These are phyloP conservation scores for Seira musarum DNA, from an alignment of 2,888 invertebrate genomes.

Conservation along the genomic window DNA sequence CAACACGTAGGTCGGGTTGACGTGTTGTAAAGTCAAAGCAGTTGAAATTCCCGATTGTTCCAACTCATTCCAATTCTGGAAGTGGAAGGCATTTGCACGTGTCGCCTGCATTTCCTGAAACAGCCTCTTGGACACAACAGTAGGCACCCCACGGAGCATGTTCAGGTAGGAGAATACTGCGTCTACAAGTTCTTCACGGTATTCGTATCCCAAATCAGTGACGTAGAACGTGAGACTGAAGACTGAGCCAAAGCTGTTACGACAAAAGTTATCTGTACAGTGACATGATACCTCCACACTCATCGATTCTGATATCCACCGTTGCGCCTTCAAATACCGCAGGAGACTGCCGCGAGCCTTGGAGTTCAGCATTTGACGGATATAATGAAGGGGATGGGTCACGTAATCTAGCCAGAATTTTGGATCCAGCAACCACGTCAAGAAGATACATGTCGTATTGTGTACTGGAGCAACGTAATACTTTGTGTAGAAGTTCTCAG, in stretches of 20 bases:
- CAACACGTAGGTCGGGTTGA: not conserved
- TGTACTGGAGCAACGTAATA: constrained; percentile 16
- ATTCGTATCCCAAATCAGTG: constrained; percentile 23
- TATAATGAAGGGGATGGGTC: constrained; percentile 21
- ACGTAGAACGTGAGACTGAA: not conserved
- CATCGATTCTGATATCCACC: constrained; percentile 4
- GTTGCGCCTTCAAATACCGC: not conserved
- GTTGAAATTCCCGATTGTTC: not conserved
- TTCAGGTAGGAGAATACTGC: constrained; percentile 32
- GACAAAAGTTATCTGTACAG: not conserved
- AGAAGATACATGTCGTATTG: not conserved
- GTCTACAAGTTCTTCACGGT: not conserved
- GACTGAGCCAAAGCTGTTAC: constrained; percentile 14
- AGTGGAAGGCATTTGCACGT: constrained; percentile 23
- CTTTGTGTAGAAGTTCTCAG: not conserved
- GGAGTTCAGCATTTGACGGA: not conserved
- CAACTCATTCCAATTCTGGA: constrained; percentile 34
- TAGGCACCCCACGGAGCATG: not conserved
- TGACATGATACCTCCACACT: not conserved
- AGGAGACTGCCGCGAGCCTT: constrained; percentile 5
- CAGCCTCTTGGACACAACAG: not conserved
- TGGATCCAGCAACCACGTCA: constrained; percentile 18
- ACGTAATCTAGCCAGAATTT: constrained; percentile 35
- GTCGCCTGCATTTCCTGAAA: constrained; percentile 30
- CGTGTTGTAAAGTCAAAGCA: constrained; percentile 9